These are phyloP conservation scores for Agrilus biguttatus DNA, from an alignment of 2,888 invertebrate species.

Conservation along the genomic window DNA sequence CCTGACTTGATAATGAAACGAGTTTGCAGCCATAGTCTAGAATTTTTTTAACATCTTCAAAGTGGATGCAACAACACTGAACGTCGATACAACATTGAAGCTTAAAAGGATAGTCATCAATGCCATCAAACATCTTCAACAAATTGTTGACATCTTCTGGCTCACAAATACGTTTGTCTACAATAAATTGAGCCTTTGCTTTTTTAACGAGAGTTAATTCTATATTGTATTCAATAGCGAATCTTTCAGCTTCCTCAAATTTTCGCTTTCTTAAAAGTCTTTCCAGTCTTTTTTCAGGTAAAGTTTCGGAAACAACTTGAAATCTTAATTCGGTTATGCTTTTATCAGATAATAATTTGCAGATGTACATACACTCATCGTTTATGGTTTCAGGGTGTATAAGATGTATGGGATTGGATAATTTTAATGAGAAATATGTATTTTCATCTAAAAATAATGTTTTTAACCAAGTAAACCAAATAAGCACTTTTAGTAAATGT, in stretches of 20 bases:
- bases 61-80: conserved; percentile 8
- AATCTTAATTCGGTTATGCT: conserved; percentile 17
- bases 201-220: conserved; percentile 27
- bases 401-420: conserved; percentile 14
- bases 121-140: conserved; percentile 27
- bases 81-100: conserved; percentile 28
- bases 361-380: conserved; percentile 21
- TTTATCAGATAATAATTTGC: conserved; percentile 12
- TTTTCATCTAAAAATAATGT: conserved; percentile 13
- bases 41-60: conserved; percentile 15
- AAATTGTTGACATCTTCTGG: conserved; percentile 25
- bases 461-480: background rate
- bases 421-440: conserved; percentile 16
- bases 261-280: conserved; percentile 30
- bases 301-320: conserved; percentile 28
- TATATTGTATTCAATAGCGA: conserved; percentile 30
- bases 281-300: conserved; percentile 31
- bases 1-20: no score
- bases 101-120: conserved; percentile 31
- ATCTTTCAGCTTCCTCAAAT: conserved; percentile 34
- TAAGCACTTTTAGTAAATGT: no score
- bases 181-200: conserved; percentile 30
- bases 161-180: conserved; percentile 17
- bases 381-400: conserved; percentile 14
- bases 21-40: conserved; percentile 15